Conservation (phyloP, 2,797 vertebrate genomes). For the Uromys caudimaculatus region DNA sequence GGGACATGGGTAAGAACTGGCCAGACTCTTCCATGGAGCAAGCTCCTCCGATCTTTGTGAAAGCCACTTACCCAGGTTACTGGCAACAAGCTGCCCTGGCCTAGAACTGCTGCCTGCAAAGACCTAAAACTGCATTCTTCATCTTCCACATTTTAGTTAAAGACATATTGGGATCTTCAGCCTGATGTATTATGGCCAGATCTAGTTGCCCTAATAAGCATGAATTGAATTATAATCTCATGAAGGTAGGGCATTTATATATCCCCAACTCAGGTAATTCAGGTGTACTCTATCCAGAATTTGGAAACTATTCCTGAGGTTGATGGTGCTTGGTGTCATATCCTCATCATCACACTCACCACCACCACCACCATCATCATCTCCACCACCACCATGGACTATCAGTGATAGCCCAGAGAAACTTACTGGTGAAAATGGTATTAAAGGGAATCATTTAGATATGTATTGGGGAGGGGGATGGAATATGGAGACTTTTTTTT, state of each 20-base stretch:
- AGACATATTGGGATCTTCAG: neutral
- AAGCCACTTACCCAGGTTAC: neutral
- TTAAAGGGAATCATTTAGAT: neutral
- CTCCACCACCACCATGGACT: too few species aligned
- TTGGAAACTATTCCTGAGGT: neutral
- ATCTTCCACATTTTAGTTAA: slow-evolving; percentile 13
- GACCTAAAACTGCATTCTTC: too few species aligned
- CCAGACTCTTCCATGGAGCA: too few species aligned
- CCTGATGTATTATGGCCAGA: neutral
- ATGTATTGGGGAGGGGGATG: neutral
- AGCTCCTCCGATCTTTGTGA: neutral
- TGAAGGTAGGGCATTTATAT: neutral
- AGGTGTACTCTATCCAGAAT: neutral
- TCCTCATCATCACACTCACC: neutral
- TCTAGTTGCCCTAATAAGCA: neutral
- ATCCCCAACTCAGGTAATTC: neutral
- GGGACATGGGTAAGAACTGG: neutral
- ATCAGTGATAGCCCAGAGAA: neutral
- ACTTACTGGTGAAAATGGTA: neutral
- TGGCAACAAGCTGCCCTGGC: neutral
- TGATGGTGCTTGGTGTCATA: neutral
- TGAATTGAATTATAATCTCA: slow-evolving; percentile 4
- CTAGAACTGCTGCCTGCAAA: neutral
- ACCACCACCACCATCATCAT: neutral
- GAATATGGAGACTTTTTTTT: neutral